A percentile compares a stretch with the other conserved stretches of the same genome.
Evolutionary conservation across 1,140 invertebrate species (phyloP).

Genomic region (Plectus sambesii): DNA sequence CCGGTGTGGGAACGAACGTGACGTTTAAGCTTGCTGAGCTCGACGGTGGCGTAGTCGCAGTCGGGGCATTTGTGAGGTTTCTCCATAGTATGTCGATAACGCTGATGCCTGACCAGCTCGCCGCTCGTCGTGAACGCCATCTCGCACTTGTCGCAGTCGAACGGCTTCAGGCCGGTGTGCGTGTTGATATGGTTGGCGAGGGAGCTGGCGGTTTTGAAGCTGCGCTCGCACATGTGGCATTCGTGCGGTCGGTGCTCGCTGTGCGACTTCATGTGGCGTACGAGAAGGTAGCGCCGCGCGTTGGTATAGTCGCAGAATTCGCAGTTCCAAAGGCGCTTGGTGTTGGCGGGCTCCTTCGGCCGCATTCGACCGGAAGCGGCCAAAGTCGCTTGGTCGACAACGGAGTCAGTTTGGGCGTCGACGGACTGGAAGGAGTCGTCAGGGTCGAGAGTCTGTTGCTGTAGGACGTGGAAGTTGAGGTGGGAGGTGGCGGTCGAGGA

Average conservation of each 20-base stretch:
- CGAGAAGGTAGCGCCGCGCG: constrained; percentile 72
- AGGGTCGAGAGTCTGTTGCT: too few species aligned
- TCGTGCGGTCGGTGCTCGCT: constrained; percentile 86
- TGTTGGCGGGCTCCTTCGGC: too few species aligned
- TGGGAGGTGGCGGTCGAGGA: too few species aligned
- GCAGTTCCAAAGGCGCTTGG: too few species aligned
- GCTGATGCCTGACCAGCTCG: constrained; percentile 10
- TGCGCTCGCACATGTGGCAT: constrained; percentile 83
- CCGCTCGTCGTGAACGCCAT: constrained; percentile 71
- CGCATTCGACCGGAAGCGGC: too few species aligned
- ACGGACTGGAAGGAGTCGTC: too few species aligned
- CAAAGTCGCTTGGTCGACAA: too few species aligned
- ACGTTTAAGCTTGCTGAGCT: constrained; percentile 16
- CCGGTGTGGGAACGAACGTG: neutral
- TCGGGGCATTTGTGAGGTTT: constrained; percentile 14
- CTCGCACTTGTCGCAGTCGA: constrained; percentile 82
- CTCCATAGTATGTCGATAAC: constrained; percentile 14
- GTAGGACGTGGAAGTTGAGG: too few species aligned
- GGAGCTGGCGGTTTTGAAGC: constrained; percentile 84
- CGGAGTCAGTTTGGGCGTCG: too few species aligned
- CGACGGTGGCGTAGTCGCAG: constrained; percentile 21
- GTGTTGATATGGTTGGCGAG: constrained; percentile 91
- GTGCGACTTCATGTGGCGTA: constrained; percentile 87
- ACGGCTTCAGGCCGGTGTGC: constrained; percentile 85
- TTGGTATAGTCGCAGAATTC: constrained; percentile 80